Base-by-base conservation (phyloP, 2,797 vertebrate genomes). In the Pangasius macronema region DNA sequence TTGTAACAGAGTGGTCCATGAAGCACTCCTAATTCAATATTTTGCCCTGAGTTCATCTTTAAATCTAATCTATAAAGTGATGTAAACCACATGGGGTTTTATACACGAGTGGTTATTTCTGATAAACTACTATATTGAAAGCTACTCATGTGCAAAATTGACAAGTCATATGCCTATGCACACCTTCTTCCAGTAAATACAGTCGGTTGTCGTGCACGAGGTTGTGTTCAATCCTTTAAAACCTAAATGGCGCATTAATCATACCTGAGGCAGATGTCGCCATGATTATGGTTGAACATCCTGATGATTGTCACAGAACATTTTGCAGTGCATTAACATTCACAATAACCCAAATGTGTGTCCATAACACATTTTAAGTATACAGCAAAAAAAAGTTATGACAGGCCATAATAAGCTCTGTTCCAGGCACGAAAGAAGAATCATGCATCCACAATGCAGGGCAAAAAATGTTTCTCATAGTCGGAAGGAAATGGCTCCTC, bases 381-480 rank as follows among this genome's bases (percentile, higher is more conserved):
- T 30, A 55, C 22, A 65, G 46, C 36, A 33, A 55, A 77, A 55
- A 77, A 39, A 61, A 81, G 5, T 3, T n/a, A n/a, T 42, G 0
- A 27, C 77, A 61, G 11, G 33, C 11, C 55, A 39, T 7, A 61
- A 61, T 81, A 20, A 30, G 22, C 16, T 53, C n/a, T 7, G 13
- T 59, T 39, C 10, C 33, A 80, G 53, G 18, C 22, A 24, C 46
- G 61, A 27, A 16, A 20, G 33, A 30, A 63, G 39, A 7, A 65
- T 88, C 86, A 85, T 73, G 93, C 51, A 36, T 93, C 94, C 24
- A n/a, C 16, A 79, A 81, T 59, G 55, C 90, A 89, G 4, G 96
- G 96, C 95, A 96, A 94, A 89, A 96, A 96, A 90, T 96, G 96
- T 86, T 91, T 94, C 91, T 96, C 96, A 5, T 96, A 96, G 59